A percentile compares a stretch with the other conserved stretches of the same genome.
Conservation (phyloP, 1,140 invertebrate genomes). For the Odontomachus brunneus region DNA sequence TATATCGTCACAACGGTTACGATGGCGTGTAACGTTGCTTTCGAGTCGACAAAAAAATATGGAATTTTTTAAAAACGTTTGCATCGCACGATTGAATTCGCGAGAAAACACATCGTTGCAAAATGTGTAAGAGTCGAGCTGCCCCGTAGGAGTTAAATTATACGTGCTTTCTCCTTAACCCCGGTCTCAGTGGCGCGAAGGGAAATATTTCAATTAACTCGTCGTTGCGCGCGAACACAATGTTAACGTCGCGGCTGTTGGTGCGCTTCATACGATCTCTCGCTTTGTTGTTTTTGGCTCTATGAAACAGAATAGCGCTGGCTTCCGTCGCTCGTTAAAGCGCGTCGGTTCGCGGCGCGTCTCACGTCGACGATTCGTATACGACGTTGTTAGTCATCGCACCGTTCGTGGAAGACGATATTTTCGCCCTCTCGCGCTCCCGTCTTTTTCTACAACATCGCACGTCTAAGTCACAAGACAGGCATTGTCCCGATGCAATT, state of each 20-base stretch:
- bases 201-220: conserved; percentile 54
- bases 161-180: neutral
- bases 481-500: conserved; percentile 46
- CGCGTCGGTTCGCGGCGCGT: conserved; percentile 39
- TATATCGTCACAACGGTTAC: no score
- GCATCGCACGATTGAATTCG: no score
- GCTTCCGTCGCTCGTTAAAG: conserved; percentile 61
- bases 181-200: neutral
- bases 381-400: conserved; percentile 40
- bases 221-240: conserved; percentile 20
- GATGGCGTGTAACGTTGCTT: no score
- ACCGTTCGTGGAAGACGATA: conserved; percentile 46
- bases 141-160: conserved; percentile 20
- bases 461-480: conserved; percentile 14
- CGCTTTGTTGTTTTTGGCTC: conserved; percentile 54
- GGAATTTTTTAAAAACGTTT: no score
- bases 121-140: neutral
- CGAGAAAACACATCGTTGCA: neutral
- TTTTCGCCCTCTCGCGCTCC: conserved; percentile 31
- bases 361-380: conserved; percentile 50
- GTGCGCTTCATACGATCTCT: conserved; percentile 44
- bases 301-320: conserved; percentile 52
- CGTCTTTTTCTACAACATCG: conserved; percentile 49
- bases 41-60: no score
- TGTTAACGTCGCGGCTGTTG: conserved; percentile 24